Evolutionary conservation across 1,140 invertebrate genomes (phyloP), one percentile per base, ranked within the genome.

Genomic region (Cyclina sinensis): DNA sequence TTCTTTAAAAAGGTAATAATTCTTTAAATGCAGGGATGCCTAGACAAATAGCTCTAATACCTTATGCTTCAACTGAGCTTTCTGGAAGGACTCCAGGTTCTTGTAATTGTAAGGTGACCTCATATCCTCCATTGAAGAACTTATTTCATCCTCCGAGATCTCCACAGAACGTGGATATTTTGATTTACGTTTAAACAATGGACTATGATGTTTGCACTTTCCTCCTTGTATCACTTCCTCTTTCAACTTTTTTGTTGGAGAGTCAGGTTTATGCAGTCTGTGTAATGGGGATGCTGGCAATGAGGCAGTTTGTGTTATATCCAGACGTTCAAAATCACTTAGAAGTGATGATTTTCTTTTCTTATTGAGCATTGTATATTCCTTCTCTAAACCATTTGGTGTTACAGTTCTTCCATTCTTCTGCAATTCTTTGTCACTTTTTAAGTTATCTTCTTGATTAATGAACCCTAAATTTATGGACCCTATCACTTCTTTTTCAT

Each of bases 31-130:
- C 48, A 51, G 48, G 21, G 21, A n/a, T n/a, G n/a, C n/a, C n/a
- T n/a, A n/a, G 59, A n/a, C n/a, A n/a, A 9, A 70, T 35, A 30
- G 7, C 65, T 2, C 32, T 18, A 37, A 73, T 94, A 99, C 98
- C 97, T 99, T 99, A 95, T 99, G 98, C 91, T 98, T 97, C 46
- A 99, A 96, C 93, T 99, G 98, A 54, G 98, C 98, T 96, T 99
- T 99, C 95, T 99, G 98, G 95, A 99, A 99, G 73, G 97, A 98
- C 96, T 99, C 98, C 82, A 99, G 96, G 95, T 99, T 98, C 87
- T 97, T 97, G 94, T 98, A 99, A 95, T 97, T 97, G 86, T 97
- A 89, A 48, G 86, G 97, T 96, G 89, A 96, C 92, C 94, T 97
- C 94, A 94, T 98, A 16, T 94, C 93, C 76, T 95, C 95, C 35